Evolutionary conservation across 2,113 vertebrate genomes (phyloP).

Genomic region (Scytalopus superciliaris): DNA sequence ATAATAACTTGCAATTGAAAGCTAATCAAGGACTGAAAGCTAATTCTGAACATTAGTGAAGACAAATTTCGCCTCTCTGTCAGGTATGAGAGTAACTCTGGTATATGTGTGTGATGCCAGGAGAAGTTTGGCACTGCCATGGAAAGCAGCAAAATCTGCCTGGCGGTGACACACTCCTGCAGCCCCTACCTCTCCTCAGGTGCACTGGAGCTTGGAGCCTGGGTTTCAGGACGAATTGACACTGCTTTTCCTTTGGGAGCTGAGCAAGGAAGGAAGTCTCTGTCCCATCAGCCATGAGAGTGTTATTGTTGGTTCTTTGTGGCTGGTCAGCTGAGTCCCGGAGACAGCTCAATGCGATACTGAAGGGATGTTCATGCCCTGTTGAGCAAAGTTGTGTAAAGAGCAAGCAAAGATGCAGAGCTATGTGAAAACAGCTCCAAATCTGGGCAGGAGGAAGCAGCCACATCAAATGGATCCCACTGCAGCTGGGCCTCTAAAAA

Average conservation of each 20-base stretch:
- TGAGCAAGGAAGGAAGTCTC: constrained; percentile 53
- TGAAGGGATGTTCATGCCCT: constrained; percentile 80
- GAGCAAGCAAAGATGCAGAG: neutral
- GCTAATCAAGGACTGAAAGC: neutral
- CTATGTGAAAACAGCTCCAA: neutral
- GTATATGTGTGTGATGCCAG: rapidly evolving
- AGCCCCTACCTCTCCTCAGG: constrained; percentile 64
- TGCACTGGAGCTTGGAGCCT: constrained; percentile 41
- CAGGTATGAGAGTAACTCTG: neutral
- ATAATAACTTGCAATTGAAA: neutral
- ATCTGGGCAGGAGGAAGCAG: neutral
- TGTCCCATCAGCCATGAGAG: constrained; percentile 34
- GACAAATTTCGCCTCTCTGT: neutral
- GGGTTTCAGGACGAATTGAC: constrained; percentile 75
- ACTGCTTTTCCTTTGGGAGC: constrained; percentile 65
- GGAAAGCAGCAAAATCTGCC: neutral
- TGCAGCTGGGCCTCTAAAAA: neutral
- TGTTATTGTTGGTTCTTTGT: constrained; percentile 46
- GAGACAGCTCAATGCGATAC: constrained; percentile 67
- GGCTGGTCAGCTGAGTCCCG: constrained; percentile 54
- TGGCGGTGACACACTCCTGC: neutral
- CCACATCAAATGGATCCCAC: neutral
- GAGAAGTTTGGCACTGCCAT: neutral
- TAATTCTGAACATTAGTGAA: neutral
- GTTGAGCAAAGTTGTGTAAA: neutral